Percentiles rank a stretch among this genome's conserved stretches.
These are phyloP conservation scores for Agrochola circellaris DNA, from an alignment of 2,888 invertebrate genomes.

Conservation along the genomic window DNA sequence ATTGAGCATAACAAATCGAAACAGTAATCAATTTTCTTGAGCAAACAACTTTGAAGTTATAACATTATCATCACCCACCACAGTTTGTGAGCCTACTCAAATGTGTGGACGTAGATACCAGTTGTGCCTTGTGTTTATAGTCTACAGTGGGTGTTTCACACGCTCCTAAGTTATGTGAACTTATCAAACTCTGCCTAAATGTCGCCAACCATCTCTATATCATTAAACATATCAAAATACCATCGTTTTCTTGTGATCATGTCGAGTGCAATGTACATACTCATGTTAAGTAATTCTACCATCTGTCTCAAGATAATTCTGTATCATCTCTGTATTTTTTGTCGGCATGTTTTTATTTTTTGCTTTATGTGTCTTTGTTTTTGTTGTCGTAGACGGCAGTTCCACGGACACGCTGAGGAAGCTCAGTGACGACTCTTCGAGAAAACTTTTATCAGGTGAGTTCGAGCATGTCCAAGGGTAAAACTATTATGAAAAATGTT, in stretches of 20 bases:
- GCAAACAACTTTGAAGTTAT: constrained; percentile 71
- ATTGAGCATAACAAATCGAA: constrained; percentile 63
- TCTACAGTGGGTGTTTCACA: constrained; percentile 75
- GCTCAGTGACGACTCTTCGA: constrained; percentile 89
- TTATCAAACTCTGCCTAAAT: constrained; percentile 77
- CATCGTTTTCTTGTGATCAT: constrained; percentile 63
- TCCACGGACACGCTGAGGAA: constrained; percentile 87
- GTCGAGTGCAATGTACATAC: constrained; percentile 66
- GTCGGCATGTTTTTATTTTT: constrained; percentile 85
- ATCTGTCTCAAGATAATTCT: constrained; percentile 70
- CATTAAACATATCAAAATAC: constrained; percentile 66
- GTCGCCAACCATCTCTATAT: constrained; percentile 70
- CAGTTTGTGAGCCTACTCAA: constrained; percentile 77
- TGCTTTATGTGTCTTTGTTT: constrained; percentile 88
- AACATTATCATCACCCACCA: constrained; percentile 76
- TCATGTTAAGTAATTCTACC: constrained; percentile 65
- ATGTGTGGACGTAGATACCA: constrained; percentile 72
- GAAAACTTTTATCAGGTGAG: constrained; percentile 90
- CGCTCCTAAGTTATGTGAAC: constrained; percentile 68
- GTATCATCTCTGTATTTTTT: constrained; percentile 72
- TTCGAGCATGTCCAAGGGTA: constrained; percentile 62
- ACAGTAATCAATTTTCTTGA: constrained; percentile 58
- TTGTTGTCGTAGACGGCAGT: constrained; percentile 90
- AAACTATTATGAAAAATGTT: constrained; percentile 46
- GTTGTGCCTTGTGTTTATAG: constrained; percentile 72